Percentiles rank a stretch among this genome's conserved stretches.
Evolutionary conservation across 2,888 invertebrate genomes (phyloP).

Genomic region (Ellobium chinense): DNA sequence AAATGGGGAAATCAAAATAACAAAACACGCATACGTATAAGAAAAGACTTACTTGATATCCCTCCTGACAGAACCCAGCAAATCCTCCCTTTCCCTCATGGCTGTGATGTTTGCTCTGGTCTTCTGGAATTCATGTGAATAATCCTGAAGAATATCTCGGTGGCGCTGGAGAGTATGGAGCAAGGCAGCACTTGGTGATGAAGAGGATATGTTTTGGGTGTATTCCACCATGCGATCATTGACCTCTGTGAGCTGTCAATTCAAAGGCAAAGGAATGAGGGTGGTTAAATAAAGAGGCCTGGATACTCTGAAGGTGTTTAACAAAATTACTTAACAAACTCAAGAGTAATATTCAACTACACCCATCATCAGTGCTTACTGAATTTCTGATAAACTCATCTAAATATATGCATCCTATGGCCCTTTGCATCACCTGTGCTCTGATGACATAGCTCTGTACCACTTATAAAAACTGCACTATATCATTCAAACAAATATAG

Average conservation of each 20-base stretch:
- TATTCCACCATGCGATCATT: constrained; percentile 80
- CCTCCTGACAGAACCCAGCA: constrained; percentile 84
- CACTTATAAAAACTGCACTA: too few relatives aligned
- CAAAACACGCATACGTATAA: neutral
- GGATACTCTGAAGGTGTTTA: too few relatives aligned
- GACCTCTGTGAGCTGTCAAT: constrained; percentile 88
- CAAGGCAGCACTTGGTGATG: constrained; percentile 85
- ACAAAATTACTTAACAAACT: too few relatives aligned
- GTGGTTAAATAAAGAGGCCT: too few relatives aligned
- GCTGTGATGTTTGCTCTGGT: constrained; percentile 85
- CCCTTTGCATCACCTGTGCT: too few relatives aligned
- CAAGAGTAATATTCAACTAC: too few relatives aligned
- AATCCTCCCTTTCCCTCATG: constrained; percentile 90
- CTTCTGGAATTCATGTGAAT: constrained; percentile 93
- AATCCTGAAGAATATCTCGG: constrained; percentile 95
- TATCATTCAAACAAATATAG: too few relatives aligned
- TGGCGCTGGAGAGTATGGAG: constrained; percentile 96
- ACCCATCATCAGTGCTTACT: too few relatives aligned
- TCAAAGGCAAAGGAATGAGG: too few relatives aligned
- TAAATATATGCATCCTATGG: too few relatives aligned
- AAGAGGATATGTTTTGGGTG: constrained; percentile 74
- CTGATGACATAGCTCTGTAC: too few relatives aligned
- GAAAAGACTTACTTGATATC: constrained; percentile 82
- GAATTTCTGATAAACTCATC: too few relatives aligned
- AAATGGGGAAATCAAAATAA: neutral